These are phyloP conservation scores for Trogon melanurus DNA, from an alignment of 2,113 vertebrate species.

Conservation along the genomic window DNA sequence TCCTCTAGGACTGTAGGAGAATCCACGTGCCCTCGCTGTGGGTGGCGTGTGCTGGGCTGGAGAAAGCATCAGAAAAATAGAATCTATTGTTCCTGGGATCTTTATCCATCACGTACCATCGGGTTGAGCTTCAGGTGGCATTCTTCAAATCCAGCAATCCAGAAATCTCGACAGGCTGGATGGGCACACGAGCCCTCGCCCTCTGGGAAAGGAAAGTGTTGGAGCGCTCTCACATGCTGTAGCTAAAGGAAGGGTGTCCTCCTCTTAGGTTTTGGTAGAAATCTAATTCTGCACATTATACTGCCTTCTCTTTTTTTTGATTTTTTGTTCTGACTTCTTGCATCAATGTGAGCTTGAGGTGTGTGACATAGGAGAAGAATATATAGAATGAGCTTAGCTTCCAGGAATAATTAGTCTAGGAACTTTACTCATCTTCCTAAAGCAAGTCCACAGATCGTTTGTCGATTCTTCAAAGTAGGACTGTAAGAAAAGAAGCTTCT, in stretches of 20 bases:
- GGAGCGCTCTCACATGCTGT: neutral
- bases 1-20: neutral
- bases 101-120: neutral
- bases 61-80: neutral
- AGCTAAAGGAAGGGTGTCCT: neutral
- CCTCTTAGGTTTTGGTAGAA: neutral
- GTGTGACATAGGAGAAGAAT: neutral
- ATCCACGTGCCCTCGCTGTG: accelerated
- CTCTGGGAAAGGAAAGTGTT: neutral
- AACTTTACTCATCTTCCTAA: neutral
- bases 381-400: neutral
- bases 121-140: neutral
- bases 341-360: neutral
- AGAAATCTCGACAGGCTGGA: too few relatives aligned
- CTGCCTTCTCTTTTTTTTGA: neutral
- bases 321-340: neutral
- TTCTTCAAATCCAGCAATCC: neutral
- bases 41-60: neutral
- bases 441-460: neutral
- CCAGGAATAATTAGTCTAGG: neutral
- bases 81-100: neutral
- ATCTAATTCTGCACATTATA: neutral
- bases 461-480: neutral
- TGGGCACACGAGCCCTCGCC: neutral
- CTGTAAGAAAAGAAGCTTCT: neutral